These are phyloP conservation scores for Patella depressa DNA, from an alignment of 2,888 invertebrate genomes.

Conservation along the genomic window DNA sequence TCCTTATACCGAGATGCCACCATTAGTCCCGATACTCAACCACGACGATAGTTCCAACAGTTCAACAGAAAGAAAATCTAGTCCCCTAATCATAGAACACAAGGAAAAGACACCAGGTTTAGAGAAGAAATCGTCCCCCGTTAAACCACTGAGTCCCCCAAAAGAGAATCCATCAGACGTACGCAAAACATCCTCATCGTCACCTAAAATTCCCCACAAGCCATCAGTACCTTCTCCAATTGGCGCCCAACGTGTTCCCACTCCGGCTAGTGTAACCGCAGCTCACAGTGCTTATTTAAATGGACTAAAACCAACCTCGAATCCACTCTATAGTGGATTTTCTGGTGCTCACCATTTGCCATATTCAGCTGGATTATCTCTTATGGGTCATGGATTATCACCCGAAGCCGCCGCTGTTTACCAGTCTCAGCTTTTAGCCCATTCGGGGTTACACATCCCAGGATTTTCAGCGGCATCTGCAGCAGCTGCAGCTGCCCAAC, in stretches of 20 bases:
- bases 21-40: conserved; percentile 62
- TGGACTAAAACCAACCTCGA: not conserved
- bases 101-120: not conserved
- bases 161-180: not conserved
- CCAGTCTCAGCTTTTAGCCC: not conserved
- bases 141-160: not conserved
- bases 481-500: conserved; percentile 44
- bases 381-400: conserved; percentile 8
- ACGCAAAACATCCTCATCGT: not conserved
- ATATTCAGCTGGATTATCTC: conserved; percentile 6
- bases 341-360: not conserved
- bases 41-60: not conserved
- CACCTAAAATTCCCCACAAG: not conserved
- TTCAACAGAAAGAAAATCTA: not conserved
- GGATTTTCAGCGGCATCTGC: conserved; percentile 46
- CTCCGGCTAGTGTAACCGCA: not conserved
- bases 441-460: not conserved
- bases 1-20: conserved; percentile 64
- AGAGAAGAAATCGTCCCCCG: not conserved
- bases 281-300: conserved; percentile 12
- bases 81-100: not conserved
- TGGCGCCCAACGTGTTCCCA: not conserved
- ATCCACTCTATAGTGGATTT: not conserved
- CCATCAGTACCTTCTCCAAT: not conserved
- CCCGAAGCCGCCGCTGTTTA: conserved; percentile 44